phyloP scores from a whole-genome alignment of 23 tunicate species.

The Styela clava region DNA sequence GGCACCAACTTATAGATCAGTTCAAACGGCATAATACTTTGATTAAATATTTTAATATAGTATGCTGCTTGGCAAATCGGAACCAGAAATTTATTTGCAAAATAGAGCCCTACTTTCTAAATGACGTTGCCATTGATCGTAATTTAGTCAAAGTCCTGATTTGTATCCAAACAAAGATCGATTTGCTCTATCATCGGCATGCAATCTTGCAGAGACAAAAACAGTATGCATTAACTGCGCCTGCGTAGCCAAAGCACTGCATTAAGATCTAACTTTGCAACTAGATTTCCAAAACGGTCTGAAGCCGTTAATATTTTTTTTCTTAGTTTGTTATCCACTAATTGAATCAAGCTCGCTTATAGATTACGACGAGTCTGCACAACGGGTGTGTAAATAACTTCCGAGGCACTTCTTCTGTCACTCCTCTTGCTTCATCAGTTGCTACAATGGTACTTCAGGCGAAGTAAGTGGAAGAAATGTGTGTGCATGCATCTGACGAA shows the following conservation, averaged over 20 bases:
- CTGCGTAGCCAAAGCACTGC: neutral
- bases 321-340: no score
- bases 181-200: no score
- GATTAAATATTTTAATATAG: neutral
- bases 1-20: neutral
- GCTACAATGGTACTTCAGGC: slow-evolving; percentile 21
- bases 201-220: no score
- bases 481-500: neutral
- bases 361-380: slow-evolving; percentile 8
- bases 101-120: no score
- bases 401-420: slow-evolving; percentile 22
- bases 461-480: neutral
- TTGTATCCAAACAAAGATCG: no score
- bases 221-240: no score
- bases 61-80: neutral
- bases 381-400: slow-evolving; percentile 24
- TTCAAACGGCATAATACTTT: neutral
- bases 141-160: no score
- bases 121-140: no score
- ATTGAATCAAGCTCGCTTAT: no score
- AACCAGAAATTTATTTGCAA: no score
- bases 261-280: neutral
- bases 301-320: no score
- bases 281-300: neutral
- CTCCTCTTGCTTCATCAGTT: slow-evolving; percentile 24